Percentiles rank a stretch among this genome's conserved stretches.
These are phyloP conservation scores for Pollenia griseotomentosa DNA, from an alignment of 2,888 invertebrate genomes.

Conservation along the genomic window DNA sequence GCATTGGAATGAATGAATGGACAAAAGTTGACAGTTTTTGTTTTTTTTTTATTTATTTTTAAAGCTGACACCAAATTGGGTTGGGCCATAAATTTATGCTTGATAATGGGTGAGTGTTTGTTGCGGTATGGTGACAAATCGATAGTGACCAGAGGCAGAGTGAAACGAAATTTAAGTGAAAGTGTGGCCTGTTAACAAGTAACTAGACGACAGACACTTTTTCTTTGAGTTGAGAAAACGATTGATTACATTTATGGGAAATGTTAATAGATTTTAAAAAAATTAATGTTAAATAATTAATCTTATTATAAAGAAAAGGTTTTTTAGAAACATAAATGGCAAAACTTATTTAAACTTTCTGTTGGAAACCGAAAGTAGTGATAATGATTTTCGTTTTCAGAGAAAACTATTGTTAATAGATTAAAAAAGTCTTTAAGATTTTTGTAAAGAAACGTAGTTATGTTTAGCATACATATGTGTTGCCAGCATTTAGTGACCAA, in stretches of 20 bases:
- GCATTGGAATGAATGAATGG: not conserved
- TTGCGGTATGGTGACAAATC: conserved; percentile 14
- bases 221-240: not conserved
- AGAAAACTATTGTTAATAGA: too few species aligned
- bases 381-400: too few species aligned
- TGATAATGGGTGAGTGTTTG: conserved; percentile 4
- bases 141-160: conserved; percentile 29
- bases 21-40: conserved; percentile 48
- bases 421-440: too few species aligned
- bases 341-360: too few species aligned
- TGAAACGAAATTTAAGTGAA: conserved; percentile 33
- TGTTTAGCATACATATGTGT: too few species aligned
- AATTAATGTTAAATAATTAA: conserved; percentile 37
- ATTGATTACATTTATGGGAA: not conserved
- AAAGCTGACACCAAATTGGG: conserved; percentile 35
- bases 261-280: not conserved
- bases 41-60: not conserved
- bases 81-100: conserved; percentile 22
- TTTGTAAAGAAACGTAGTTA: too few species aligned
- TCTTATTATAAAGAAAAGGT: not conserved
- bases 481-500: too few species aligned
- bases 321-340: not conserved
- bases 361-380: too few species aligned
- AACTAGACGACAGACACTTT: conserved; percentile 25
- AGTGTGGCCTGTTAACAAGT: conserved; percentile 35